Evolutionary conservation across 1,140 invertebrate species (phyloP).

Genomic region (Cotesia vestalis): DNA sequence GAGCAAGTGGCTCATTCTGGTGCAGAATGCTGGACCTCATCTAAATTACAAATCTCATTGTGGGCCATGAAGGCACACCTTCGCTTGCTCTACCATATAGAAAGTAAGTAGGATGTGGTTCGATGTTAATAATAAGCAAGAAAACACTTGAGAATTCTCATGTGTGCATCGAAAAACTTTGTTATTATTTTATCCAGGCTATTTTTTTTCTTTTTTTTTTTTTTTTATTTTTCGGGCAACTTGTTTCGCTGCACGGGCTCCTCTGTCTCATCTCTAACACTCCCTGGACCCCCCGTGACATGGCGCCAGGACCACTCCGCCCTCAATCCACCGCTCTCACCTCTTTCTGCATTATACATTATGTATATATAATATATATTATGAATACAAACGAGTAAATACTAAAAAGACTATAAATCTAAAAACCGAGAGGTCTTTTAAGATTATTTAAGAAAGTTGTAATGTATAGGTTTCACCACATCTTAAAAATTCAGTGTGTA

Average conservation of each 20-base stretch:
- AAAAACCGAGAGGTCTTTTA: background rate
- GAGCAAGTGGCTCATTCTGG: background rate
- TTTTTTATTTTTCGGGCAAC: background rate
- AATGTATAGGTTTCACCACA: background rate
- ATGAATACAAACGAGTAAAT: too few species aligned
- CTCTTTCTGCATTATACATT: conserved; percentile 23
- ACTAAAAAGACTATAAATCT: too few species aligned
- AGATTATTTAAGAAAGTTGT: background rate
- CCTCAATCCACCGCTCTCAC: conserved; percentile 39
- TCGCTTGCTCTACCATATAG: conserved; percentile 42
- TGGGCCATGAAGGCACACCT: conserved; percentile 54
- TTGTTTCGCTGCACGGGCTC: background rate
- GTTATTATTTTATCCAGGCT: background rate
- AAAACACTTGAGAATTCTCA: conserved; percentile 14
- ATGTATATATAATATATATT: conserved; percentile 9
- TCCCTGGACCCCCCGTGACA: conserved; percentile 63
- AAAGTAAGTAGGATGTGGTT: background rate
- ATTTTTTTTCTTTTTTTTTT: conserved; percentile 12
- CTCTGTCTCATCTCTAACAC: conserved; percentile 13
- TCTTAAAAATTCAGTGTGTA: conserved; percentile 48
- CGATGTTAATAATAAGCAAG: conserved; percentile 42
- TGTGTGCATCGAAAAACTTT: conserved; percentile 22
- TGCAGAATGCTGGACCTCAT: conserved; percentile 50
- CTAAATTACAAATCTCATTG: conserved; percentile 64
- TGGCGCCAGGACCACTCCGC: conserved; percentile 66